Percentiles rank a stretch among this genome's conserved stretches.
Conservation (phyloP, 2,113 vertebrate species). For the Panthera leo region DNA sequence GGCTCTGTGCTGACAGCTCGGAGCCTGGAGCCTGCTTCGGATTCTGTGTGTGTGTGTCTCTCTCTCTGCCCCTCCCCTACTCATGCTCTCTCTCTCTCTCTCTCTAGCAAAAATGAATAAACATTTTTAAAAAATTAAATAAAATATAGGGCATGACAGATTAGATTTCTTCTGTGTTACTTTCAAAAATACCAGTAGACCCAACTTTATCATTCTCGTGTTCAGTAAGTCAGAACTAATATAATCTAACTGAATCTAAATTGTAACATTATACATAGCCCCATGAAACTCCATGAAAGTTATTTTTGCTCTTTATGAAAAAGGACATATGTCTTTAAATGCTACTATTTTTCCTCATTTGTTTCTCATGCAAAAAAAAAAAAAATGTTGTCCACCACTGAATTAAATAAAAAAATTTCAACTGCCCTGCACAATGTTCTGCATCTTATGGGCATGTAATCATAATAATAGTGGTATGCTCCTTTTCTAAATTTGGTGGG, state of each 20-base stretch:
- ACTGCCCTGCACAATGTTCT: neutral
- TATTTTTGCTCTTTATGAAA: neutral
- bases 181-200: neutral
- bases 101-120: too few species aligned
- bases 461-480: neutral
- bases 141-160: neutral
- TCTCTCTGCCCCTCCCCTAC: too few species aligned
- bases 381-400: neutral
- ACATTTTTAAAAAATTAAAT: too few species aligned
- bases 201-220: neutral
- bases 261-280: neutral
- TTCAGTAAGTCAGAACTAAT: neutral
- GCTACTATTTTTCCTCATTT: neutral
- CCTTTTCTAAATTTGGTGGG: neutral
- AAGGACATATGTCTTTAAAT: neutral
- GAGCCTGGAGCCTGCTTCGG: too few species aligned
- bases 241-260: neutral
- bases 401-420: neutral
- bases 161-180: neutral
- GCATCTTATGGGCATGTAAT: neutral
- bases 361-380: neutral
- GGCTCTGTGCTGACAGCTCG: too few species aligned
- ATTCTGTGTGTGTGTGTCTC: too few species aligned
- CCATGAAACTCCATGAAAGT: constrained; percentile 12
- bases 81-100: too few species aligned